Percentiles rank a stretch among this genome's conserved stretches.
Conservation (phyloP, 2,797 vertebrate species). For the Tragopan temminckii region DNA sequence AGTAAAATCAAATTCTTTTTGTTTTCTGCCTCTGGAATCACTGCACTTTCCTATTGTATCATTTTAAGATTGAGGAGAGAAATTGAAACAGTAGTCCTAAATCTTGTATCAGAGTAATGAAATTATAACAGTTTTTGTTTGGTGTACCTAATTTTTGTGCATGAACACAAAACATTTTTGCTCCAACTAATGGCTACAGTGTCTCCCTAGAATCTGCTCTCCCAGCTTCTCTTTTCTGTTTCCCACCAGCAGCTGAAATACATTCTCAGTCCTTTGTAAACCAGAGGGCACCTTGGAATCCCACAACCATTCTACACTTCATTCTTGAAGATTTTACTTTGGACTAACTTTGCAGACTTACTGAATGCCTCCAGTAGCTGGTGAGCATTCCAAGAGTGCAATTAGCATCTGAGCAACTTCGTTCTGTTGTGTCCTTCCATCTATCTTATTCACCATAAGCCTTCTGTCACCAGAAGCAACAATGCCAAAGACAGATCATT, state of each 20-base stretch:
- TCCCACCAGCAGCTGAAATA: not conserved
- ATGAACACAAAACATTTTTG: not conserved
- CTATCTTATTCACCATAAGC: not conserved
- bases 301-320: not conserved
- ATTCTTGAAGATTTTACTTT: not conserved
- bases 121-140: not conserved
- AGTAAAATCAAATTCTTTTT: not conserved
- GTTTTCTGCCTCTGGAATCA: not conserved
- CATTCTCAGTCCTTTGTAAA: not conserved
- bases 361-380: not conserved
- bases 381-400: not conserved
- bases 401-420: not conserved
- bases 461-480: not conserved
- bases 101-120: not conserved
- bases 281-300: not conserved
- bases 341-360: not conserved
- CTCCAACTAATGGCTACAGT: not conserved
- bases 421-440: not conserved
- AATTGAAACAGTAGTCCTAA: not conserved
- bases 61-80: not conserved
- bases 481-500: not conserved
- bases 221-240: not conserved
- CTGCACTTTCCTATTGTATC: not conserved
- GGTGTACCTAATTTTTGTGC: not conserved
- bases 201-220: not conserved